phyloP scores from a whole-genome alignment of 2,888 invertebrate species.

The Halictus ligatus region DNA sequence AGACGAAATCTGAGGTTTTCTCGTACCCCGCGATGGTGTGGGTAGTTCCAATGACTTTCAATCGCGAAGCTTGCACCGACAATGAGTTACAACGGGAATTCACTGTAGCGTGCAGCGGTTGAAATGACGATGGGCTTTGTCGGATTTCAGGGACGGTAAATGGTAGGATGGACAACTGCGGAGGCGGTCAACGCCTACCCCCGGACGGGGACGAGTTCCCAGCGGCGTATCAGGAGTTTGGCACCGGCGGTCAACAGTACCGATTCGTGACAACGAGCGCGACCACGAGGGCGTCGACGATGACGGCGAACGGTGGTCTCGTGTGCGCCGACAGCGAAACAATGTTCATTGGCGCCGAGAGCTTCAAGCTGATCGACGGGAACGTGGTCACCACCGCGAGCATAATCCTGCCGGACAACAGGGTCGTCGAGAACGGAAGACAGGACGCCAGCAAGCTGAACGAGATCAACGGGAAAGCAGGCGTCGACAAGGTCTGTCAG shows the following conservation, averaged over 20 bases:
- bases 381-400: constrained; percentile 58
- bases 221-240: constrained; percentile 87
- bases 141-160: constrained; percentile 68
- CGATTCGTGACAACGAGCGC: constrained; percentile 62
- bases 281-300: constrained; percentile 62
- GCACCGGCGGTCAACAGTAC: constrained; percentile 80
- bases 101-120: background rate
- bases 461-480: constrained; percentile 55
- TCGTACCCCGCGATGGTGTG: too few relatives aligned
- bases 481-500: constrained; percentile 48
- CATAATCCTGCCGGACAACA: constrained; percentile 53
- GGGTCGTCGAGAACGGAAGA: constrained; percentile 54
- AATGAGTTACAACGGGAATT: too few relatives aligned
- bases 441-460: constrained; percentile 56
- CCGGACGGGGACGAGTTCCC: constrained; percentile 94
- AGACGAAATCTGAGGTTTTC: too few relatives aligned
- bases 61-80: too few relatives aligned
- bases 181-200: constrained; percentile 90
- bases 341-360: constrained; percentile 65
- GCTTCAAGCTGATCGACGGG: constrained; percentile 65
- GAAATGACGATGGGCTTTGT: background rate
- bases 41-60: too few relatives aligned
- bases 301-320: constrained; percentile 51
- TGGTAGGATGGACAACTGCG: constrained; percentile 85
- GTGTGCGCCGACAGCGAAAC: constrained; percentile 57